Percentiles rank a stretch among this genome's conserved stretches.
Evolutionary conservation across 2,797 vertebrate genomes (phyloP).

Genomic region (Crenichthys baileyi): DNA sequence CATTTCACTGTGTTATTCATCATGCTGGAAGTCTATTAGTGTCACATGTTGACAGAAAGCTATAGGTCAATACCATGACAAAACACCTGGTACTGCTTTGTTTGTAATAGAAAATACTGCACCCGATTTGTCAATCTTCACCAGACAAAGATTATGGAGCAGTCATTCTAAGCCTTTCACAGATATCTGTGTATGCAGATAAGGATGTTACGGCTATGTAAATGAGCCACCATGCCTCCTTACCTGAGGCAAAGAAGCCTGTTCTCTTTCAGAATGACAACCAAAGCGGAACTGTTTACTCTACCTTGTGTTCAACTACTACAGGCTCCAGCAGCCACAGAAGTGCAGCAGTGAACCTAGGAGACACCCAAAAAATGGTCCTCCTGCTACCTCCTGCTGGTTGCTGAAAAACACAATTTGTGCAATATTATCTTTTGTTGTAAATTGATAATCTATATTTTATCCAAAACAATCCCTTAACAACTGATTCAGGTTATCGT

Average conservation of each 20-base stretch:
- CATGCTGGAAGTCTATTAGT: slow-evolving; percentile 44
- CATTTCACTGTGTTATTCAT: slow-evolving; percentile 47
- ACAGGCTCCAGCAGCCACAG: slow-evolving; percentile 39
- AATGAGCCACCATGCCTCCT: slow-evolving; percentile 55
- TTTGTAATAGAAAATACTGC: slow-evolving; percentile 23
- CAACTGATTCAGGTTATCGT: too few species aligned
- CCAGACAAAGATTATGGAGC: slow-evolving; percentile 18
- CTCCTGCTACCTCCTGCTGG: slow-evolving; percentile 19
- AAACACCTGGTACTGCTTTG: slow-evolving; percentile 32
- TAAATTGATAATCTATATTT: slow-evolving; percentile 38
- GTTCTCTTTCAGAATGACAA: slow-evolving; percentile 53
- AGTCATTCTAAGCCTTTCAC: slow-evolving; percentile 29
- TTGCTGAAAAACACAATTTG: slow-evolving; percentile 8
- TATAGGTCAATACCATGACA: slow-evolving; percentile 34
- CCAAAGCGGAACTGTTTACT: slow-evolving; percentile 47
- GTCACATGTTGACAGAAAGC: slow-evolving; percentile 43
- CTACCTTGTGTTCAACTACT: slow-evolving; percentile 29
- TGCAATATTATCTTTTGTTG: slow-evolving; percentile 22
- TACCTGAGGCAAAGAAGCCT: slow-evolving; percentile 62
- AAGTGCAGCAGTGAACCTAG: slow-evolving; percentile 28
- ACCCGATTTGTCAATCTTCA: slow-evolving; percentile 17
- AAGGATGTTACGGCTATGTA: slow-evolving; percentile 65
- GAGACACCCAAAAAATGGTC: slow-evolving; percentile 26
- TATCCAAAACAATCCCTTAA: not conserved
- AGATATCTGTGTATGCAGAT: slow-evolving; percentile 47